A percentile compares a stretch with the other conserved stretches of the same genome.
These are phyloP conservation scores for Strongylocentrotus purpuratus DNA, from an alignment of 35 echinoderm and acorn worm genomes.

Conservation along the genomic window DNA sequence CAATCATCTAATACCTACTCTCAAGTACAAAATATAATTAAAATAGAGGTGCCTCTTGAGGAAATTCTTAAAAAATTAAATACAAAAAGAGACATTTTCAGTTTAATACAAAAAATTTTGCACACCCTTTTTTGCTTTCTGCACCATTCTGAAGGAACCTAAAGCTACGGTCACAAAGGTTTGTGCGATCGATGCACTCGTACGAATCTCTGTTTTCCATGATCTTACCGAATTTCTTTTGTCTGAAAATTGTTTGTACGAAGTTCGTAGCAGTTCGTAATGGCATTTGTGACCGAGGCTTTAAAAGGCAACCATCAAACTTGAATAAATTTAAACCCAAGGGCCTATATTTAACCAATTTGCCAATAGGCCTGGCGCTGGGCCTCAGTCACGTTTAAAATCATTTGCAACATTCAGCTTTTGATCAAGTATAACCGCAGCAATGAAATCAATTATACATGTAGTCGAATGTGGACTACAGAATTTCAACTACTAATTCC, in stretches of 20 bases:
- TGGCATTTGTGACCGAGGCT: no score
- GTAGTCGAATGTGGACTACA: no score
- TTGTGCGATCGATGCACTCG: no score
- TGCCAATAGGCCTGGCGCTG: background rate
- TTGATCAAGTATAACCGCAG: no score
- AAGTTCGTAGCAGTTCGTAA: no score
- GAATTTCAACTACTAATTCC: no score
- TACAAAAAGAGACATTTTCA: background rate
- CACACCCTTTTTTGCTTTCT: background rate
- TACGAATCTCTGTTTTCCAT: no score
- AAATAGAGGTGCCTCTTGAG: background rate
- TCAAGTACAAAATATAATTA: conserved; percentile 37
- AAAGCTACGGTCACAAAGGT: no score
- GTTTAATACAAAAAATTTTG: background rate
- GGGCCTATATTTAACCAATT: background rate
- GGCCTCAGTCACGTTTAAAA: background rate
- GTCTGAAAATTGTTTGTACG: no score
- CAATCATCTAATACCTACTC: conserved; percentile 9
- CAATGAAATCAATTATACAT: no score
- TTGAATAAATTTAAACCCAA: background rate
- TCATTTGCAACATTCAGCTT: no score
- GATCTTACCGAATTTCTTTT: no score
- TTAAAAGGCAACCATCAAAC: background rate
- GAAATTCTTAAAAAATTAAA: background rate
- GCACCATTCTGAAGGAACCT: background rate